Percentiles rank a stretch among this genome's conserved stretches.
Conservation (phyloP, 1,140 invertebrate species). For the Calosoma granatense region DNA sequence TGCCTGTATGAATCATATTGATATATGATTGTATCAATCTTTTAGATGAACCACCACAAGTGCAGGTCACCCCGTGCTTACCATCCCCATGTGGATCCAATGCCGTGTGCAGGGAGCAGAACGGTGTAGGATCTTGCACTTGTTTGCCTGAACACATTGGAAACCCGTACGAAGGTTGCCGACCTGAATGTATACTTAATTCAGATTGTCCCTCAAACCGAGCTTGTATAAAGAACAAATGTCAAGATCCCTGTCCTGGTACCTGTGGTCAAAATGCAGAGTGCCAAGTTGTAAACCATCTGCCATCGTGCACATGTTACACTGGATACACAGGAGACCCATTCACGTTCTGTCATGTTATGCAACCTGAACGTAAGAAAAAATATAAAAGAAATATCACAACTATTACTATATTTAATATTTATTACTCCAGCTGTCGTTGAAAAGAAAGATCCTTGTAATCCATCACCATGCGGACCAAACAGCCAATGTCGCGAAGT, state of each 20-base stretch:
- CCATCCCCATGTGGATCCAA: constrained; percentile 65
- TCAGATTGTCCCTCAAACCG: constrained; percentile 57
- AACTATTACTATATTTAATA: constrained; percentile 36
- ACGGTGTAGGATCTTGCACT: constrained; percentile 54
- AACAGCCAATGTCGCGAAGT: constrained; percentile 65
- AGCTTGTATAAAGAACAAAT: constrained; percentile 58
- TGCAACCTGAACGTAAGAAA: constrained; percentile 41
- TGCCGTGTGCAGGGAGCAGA: constrained; percentile 56
- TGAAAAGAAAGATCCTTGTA: constrained; percentile 50
- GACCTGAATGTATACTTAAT: constrained; percentile 53
- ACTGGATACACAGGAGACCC: constrained; percentile 61
- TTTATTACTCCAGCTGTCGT: constrained; percentile 19
- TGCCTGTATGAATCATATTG: too few species aligned
- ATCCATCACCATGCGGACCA: constrained; percentile 67
- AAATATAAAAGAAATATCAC: constrained; percentile 12
- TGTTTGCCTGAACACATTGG: constrained; percentile 62
- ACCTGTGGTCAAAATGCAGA: constrained; percentile 61
- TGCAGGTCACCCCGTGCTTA: constrained; percentile 46
- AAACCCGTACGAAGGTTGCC: constrained; percentile 67
- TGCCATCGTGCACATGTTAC: constrained; percentile 58
- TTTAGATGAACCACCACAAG: constrained; percentile 12
- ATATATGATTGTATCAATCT: neutral
- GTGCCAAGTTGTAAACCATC: constrained; percentile 62
- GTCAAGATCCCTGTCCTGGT: constrained; percentile 61
- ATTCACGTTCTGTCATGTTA: constrained; percentile 45